Evolutionary conservation across 2,888 invertebrate genomes (phyloP), one percentile per base, ranked within the genome.

Genomic region (Phymatocera aterrima): DNA sequence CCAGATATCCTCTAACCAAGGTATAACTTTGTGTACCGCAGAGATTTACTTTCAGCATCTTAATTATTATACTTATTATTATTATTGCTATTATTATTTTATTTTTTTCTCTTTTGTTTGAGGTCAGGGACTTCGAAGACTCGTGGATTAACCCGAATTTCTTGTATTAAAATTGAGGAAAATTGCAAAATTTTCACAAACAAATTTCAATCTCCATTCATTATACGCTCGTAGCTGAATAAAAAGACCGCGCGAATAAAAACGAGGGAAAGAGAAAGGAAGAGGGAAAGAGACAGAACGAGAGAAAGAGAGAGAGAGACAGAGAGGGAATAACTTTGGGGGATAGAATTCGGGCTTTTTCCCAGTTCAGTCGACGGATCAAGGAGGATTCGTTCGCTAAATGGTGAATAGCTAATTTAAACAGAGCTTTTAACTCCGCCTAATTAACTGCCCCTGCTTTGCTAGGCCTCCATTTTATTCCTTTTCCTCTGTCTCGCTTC

Each of bases 351-450:
- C 37, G 37, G 61, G 61, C 61, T 34, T 57, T 57, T 57, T 57
- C 61, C 61, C 61, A 37, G 34, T 68, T 68, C 43, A 68, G 68
- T 68, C 68, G 68, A 51, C 31, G 51, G 72, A 64, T 64, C 77
- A 79, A 78, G 77, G 78, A 68, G 80, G 83, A 82, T 81, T 84
- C 82, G 79, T 78, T 57, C 77, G 64, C 82, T 81, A 82, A 83
- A 80, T 79, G 81, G 70, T 84, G 84, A 85, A 85, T 83, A 83
- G 84, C 83, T 83, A 83, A 83, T 86, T 86, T 83, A 85, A 83
- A 81, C 81, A 77, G 82, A 85, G 83, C 85, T 85, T 86, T 86
- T 84, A 86, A 86, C 83, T 84, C 82, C 70, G 75, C 79, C 83
- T 84, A 86, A 85, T 86, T 84, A 85, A 86, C 83, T 84, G 82